Base-by-base conservation (phyloP, 1,140 invertebrate genomes). In the Onthophagus taurus region DNA sequence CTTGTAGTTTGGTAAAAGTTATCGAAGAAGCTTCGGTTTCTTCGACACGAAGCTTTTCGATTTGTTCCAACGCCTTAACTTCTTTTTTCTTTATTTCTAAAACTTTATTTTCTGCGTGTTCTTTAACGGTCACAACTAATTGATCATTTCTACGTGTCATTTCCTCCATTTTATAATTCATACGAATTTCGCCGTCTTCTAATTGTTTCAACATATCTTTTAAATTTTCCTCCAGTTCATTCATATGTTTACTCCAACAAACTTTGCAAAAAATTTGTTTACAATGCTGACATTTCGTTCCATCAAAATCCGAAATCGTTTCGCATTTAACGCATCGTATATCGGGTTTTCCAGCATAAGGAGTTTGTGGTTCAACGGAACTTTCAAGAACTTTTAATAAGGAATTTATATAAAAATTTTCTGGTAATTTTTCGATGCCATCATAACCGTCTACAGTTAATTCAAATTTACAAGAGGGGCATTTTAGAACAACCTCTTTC, bases 361-460 rank as follows among this genome's bases (percentile, higher is more conserved):
- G 34, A 5, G 38, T 41, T 2, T 41, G 20, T 19, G 44, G 44
- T 34, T 37, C 19, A 17, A 14, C 3, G 9, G 13, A 44, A 64
- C 14, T 62, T 2, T 38, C 51, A 11, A 76, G 54, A 33, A 71
- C 57, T 21, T 64, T 58, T 2, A 77, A 57, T 11, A 77, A 50
- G 1, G 70, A 72, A 39, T 75, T 69, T 30, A 76, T 71, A 58
- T 74, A 74, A 0, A 75, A 52, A 51, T 79, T 78, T 4, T 67
- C 70, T 4, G 76, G 75, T n/a, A 77, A 53, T 2, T 61, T 54
- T 2, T 68, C 67, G n/a, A 70, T 48, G 57, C 71, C 38, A 55
- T 66, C 9, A 48, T 45, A 2, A 51, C 60, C n/a, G 44, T 64
- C 18, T 61, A 56, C 48, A 61, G 65, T 31, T 59, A 65, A 14